A percentile compares a stretch with the other conserved stretches of the same genome.
Conservation (phyloP, 2,888 invertebrate genomes). For the Physocephala rufipes region DNA sequence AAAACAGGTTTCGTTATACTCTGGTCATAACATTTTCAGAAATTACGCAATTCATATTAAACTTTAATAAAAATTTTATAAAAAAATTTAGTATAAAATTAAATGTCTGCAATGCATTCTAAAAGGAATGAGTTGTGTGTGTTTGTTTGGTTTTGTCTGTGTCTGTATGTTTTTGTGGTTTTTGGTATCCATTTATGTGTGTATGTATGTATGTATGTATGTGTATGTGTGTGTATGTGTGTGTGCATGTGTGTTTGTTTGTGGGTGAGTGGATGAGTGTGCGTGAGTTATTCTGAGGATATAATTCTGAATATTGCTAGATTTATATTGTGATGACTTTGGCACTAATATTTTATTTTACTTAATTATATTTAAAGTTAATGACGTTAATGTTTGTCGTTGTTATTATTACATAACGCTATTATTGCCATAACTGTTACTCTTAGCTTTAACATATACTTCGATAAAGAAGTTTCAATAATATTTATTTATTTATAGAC, state of each 20-base stretch:
- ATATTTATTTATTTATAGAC: not conserved
- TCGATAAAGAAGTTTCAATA: not conserved
- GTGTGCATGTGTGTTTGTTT: not conserved
- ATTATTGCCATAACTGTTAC: slow-evolving; percentile 1
- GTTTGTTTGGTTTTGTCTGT: not conserved
- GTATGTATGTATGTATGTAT: not conserved
- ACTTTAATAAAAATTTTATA: too few relatives aligned
- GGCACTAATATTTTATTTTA: not conserved
- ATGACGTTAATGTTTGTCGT: not conserved
- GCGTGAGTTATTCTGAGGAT: too few relatives aligned
- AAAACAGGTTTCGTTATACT: too few relatives aligned
- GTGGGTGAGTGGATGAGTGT: too few relatives aligned
- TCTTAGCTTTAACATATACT: not conserved
- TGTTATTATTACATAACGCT: slow-evolving; percentile 1
- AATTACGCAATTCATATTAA: too few relatives aligned
- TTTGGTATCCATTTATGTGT: too few relatives aligned
- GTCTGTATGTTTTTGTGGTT: not conserved
- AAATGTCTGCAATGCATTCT: too few relatives aligned
- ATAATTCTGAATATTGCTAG: not conserved
- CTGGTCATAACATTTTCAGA: too few relatives aligned
- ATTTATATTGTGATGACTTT: slow-evolving; percentile 4
- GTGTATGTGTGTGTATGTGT: slow-evolving; percentile 2
- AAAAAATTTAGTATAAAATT: too few relatives aligned
- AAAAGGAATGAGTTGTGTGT: too few relatives aligned
- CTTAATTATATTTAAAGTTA: not conserved